Conservation (phyloP, 2,888 invertebrate genomes). For the Neuroscelio doddi region DNA sequence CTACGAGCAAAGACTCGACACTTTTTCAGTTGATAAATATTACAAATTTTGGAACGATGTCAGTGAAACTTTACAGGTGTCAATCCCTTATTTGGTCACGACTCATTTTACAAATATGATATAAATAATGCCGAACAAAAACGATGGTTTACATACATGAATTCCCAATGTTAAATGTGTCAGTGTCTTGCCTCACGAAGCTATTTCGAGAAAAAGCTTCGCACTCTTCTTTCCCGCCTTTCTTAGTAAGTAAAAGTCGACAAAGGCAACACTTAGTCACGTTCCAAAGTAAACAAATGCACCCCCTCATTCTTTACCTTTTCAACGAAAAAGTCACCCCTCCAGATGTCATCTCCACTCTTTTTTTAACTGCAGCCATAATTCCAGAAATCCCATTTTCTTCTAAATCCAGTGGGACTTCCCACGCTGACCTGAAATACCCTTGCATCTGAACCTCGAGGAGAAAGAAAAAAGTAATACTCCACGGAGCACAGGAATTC, state of each 20-base stretch:
- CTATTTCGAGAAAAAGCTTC: too few species aligned
- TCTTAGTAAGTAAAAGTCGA: too few species aligned
- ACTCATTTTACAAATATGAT: too few species aligned
- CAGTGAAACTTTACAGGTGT: too few species aligned
- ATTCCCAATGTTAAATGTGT: too few species aligned
- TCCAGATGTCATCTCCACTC: too few species aligned
- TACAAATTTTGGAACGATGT: too few species aligned
- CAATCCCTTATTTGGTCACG: too few species aligned
- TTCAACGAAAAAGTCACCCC: constrained; percentile 13
- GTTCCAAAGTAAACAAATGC: neutral
- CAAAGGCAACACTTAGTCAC: neutral
- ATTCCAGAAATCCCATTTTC: neutral
- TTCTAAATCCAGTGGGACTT: neutral
- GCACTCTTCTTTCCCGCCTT: too few species aligned
- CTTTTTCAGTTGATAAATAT: neutral
- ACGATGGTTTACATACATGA: too few species aligned
- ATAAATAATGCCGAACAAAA: too few species aligned
- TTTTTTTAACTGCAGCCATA: neutral
- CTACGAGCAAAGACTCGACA: neutral
- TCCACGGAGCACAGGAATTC: constrained; percentile 4
- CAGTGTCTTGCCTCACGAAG: neutral
- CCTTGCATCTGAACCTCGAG: neutral
- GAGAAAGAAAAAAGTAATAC: neutral
- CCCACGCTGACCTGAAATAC: constrained; percentile 5
- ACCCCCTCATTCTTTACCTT: constrained; percentile 24